Evolutionary conservation across 2,113 vertebrate genomes (phyloP).

Genomic region (Forbesichthys papilliferus): DNA sequence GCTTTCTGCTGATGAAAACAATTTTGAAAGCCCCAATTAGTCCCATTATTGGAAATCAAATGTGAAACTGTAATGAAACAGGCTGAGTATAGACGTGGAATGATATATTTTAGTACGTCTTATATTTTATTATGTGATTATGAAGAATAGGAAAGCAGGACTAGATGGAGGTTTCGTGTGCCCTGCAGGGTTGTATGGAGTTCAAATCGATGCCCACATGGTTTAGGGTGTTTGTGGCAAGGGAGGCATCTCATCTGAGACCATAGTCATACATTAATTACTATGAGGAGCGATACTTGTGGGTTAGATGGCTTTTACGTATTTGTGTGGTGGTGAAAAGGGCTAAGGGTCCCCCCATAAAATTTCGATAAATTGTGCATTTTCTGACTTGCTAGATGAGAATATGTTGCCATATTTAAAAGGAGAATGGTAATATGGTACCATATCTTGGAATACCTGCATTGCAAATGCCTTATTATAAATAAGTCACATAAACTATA

Average conservation of each 20-base stretch:
- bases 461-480: slow-evolving; percentile 33
- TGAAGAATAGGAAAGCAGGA: slow-evolving; percentile 48
- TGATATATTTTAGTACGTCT: slow-evolving; percentile 47
- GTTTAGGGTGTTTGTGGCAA: slow-evolving; percentile 72
- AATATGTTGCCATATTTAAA: slow-evolving; percentile 40
- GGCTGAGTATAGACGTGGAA: slow-evolving; percentile 60
- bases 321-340: slow-evolving; percentile 64
- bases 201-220: slow-evolving; percentile 61
- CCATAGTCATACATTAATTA: slow-evolving; percentile 69
- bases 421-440: slow-evolving; percentile 26
- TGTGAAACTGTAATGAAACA: slow-evolving; percentile 66
- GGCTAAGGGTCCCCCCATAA: slow-evolving; percentile 66
- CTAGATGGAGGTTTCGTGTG: slow-evolving; percentile 55
- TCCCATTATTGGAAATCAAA: slow-evolving; percentile 39
- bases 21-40: slow-evolving; percentile 27
- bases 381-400: slow-evolving; percentile 46
- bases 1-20: slow-evolving; percentile 42
- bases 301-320: slow-evolving; percentile 68
- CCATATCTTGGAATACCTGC: slow-evolving; percentile 17
- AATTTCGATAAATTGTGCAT: slow-evolving; percentile 70
- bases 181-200: slow-evolving; percentile 56
- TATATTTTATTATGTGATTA: slow-evolving; percentile 71
- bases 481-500: slow-evolving; percentile 20
- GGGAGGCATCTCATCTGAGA: slow-evolving; percentile 57
- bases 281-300: slow-evolving; percentile 70